A percentile compares a stretch with the other conserved stretches of the same genome.
Conservation (phyloP, 2,113 vertebrate genomes). For the Thymallus thymallus region DNA sequence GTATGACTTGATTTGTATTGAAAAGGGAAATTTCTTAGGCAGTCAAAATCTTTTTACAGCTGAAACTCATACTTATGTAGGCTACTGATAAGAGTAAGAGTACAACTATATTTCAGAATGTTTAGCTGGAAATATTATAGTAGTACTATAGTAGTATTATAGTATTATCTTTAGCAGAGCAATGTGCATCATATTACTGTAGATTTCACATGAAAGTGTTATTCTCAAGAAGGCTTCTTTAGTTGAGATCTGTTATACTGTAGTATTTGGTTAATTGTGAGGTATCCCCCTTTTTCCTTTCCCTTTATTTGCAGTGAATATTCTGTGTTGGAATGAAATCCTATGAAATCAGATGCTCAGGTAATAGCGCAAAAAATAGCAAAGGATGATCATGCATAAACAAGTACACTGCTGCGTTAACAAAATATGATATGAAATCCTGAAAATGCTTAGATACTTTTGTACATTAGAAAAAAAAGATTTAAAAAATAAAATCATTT, state of each 20-base stretch:
- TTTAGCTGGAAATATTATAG: neutral
- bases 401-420: slow-evolving; percentile 10
- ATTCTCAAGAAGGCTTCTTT: too few relatives aligned
- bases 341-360: slow-evolving; percentile 49
- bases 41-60: slow-evolving; percentile 50
- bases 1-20: slow-evolving; percentile 8
- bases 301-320: neutral
- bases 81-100: slow-evolving; percentile 66
- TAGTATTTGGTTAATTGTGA: neutral
- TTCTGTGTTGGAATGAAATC: neutral
- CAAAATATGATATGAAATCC: slow-evolving; percentile 45
- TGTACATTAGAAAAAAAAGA: slow-evolving; percentile 54
- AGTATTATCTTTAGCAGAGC: neutral
- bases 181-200: too few relatives aligned
- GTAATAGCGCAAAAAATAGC: slow-evolving; percentile 79
- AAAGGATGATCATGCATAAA: slow-evolving; percentile 35
- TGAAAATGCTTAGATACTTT: slow-evolving; percentile 49
- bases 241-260: too few relatives aligned
- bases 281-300: too few relatives aligned
- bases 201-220: too few relatives aligned
- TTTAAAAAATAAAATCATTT: slow-evolving; percentile 51
- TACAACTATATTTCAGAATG: slow-evolving; percentile 51
- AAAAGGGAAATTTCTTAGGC: slow-evolving; percentile 54
- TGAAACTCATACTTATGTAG: slow-evolving; percentile 60
- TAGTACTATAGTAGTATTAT: neutral